Evolutionary conservation across 2,797 vertebrate species (phyloP).

Genomic region (Pipistrellus nathusii): DNA sequence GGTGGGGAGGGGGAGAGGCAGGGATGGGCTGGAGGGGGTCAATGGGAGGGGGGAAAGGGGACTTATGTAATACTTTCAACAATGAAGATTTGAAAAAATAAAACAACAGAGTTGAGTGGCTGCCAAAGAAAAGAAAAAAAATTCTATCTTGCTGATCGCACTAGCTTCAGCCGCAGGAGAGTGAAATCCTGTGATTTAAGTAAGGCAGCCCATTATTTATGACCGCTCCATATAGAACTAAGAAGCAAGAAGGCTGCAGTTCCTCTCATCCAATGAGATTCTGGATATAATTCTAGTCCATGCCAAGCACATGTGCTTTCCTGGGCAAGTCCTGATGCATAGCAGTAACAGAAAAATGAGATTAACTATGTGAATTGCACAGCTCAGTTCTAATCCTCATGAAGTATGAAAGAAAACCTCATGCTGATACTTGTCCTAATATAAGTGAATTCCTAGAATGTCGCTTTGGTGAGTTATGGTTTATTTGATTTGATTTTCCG

Average conservation of each 20-base stretch:
- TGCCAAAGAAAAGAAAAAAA: no score
- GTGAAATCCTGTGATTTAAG: not conserved
- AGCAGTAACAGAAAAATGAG: not conserved
- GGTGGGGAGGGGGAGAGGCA: no score
- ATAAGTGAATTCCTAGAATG: not conserved
- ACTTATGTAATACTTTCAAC: no score
- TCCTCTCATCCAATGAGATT: not conserved
- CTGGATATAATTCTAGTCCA: not conserved
- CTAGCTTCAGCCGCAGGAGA: not conserved
- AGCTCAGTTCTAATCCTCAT: not conserved
- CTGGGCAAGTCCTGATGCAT: not conserved
- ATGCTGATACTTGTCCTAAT: not conserved
- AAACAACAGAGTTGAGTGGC: no score
- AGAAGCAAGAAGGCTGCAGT: not conserved
- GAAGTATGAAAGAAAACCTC: not conserved
- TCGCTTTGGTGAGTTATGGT: not conserved
- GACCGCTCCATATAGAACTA: not conserved
- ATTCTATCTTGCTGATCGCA: not conserved
- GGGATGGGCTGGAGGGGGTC: no score
- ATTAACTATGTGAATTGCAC: not conserved
- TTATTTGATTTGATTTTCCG: not conserved
- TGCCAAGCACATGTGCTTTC: not conserved
- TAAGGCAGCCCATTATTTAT: not conserved
- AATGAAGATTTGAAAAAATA: no score
- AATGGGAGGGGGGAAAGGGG: no score